phyloP scores from a whole-genome alignment of 2,888 invertebrate genomes.

The Cephus rjabovi region DNA sequence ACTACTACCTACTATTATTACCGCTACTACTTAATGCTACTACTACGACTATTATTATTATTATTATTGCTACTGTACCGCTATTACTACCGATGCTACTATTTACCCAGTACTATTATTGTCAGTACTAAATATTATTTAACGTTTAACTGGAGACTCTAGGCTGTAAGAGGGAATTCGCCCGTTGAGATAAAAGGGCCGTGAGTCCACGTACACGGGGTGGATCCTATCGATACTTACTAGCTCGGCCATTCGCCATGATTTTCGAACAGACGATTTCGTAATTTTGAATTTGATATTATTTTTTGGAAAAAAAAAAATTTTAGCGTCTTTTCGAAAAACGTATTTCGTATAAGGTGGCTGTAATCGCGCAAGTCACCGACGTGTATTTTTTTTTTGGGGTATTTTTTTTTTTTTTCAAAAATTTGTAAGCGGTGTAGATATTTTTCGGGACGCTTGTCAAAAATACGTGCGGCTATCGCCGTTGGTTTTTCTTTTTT shows the following conservation, averaged over 20 bases:
- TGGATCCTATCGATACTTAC: not conserved
- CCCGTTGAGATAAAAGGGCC: not conserved
- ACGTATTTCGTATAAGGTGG: too few relatives aligned
- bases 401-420: not conserved
- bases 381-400: not conserved
- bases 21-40: not conserved
- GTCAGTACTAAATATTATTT: not conserved
- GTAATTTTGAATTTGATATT: not conserved
- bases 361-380: too few relatives aligned
- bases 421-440: not conserved
- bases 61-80: not conserved
- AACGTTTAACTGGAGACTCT: not conserved
- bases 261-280: not conserved
- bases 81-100: not conserved
- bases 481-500: not conserved
- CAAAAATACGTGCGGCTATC: not conserved
- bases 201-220: not conserved
- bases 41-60: not conserved
- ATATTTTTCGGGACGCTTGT: not conserved
- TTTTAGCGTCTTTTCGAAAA: not conserved
- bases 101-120: not conserved
- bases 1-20: not conserved
- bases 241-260: not conserved
- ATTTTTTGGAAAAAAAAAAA: not conserved
- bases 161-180: not conserved